A percentile compares a stretch with the other conserved stretches of the same genome.
Evolutionary conservation across 2,888 invertebrate species (phyloP).

Genomic region (Mayetiola destructor): DNA sequence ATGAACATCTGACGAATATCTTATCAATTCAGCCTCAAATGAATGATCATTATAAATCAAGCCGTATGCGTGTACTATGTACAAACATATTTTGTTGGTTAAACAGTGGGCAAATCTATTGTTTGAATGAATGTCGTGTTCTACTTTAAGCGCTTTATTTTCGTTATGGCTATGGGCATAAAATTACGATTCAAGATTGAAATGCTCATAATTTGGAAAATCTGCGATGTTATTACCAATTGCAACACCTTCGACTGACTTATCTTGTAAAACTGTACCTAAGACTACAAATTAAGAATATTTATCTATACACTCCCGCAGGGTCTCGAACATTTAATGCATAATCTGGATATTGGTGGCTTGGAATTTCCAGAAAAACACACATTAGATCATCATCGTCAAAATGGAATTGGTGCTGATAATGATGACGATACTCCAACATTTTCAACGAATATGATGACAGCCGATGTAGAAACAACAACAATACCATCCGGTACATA

Average conservation of each 20-base stretch:
- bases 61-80: too few species aligned
- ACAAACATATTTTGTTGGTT: too few species aligned
- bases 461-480: not conserved
- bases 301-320: constrained; percentile 24
- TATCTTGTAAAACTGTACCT: not conserved
- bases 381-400: constrained; percentile 31
- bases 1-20: too few species aligned
- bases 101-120: too few species aligned
- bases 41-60: too few species aligned
- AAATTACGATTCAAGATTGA: too few species aligned
- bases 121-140: not conserved
- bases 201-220: too few species aligned
- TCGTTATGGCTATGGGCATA: too few species aligned
- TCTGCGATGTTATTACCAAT: too few species aligned
- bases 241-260: not conserved
- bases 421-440: constrained; percentile 21
- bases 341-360: constrained; percentile 49
- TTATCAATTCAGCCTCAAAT: too few species aligned
- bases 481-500: too few species aligned
- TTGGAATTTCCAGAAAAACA: constrained; percentile 38
- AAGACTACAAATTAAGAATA: constrained; percentile 15
- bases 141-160: not conserved
- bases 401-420: constrained; percentile 22
- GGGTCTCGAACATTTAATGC: constrained; percentile 54
- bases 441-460: not conserved